Evolutionary conservation across 2,797 vertebrate genomes (phyloP).

Genomic region (Phyllotis vaccarum): DNA sequence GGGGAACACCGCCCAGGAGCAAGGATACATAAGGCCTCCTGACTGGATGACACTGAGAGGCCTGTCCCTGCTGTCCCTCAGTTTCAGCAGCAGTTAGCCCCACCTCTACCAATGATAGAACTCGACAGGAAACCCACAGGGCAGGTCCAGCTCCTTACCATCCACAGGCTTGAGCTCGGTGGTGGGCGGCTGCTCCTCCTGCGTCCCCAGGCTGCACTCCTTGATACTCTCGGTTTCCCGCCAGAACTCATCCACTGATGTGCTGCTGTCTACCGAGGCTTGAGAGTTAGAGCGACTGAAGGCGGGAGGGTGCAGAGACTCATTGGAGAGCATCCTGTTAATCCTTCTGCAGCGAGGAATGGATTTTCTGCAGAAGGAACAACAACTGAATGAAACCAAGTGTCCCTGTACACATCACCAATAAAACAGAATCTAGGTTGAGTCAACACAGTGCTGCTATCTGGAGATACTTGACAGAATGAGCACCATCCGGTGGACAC

Average conservation of each 20-base stretch:
- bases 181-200: constrained; percentile 86
- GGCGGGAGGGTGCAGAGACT: constrained; percentile 84
- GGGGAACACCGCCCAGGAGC: neutral
- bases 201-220: constrained; percentile 87
- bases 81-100: neutral
- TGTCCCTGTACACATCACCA: neutral
- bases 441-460: neutral
- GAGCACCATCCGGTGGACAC: neutral
- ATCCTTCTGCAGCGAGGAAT: constrained; percentile 87
- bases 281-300: constrained; percentile 89
- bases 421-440: neutral
- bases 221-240: constrained; percentile 94
- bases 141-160: constrained; percentile 87
- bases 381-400: neutral
- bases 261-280: constrained; percentile 87
- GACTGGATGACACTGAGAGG: neutral
- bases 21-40: neutral
- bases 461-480: neutral
- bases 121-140: no score
- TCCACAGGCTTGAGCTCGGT: constrained; percentile 92
- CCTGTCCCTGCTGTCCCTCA: neutral
- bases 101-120: neutral
- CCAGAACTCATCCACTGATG: constrained; percentile 96
- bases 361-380: constrained; percentile 88
- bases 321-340: constrained; percentile 91